phyloP scores from a whole-genome alignment of 2,888 invertebrate genomes.

The Drosophila koepferae region DNA sequence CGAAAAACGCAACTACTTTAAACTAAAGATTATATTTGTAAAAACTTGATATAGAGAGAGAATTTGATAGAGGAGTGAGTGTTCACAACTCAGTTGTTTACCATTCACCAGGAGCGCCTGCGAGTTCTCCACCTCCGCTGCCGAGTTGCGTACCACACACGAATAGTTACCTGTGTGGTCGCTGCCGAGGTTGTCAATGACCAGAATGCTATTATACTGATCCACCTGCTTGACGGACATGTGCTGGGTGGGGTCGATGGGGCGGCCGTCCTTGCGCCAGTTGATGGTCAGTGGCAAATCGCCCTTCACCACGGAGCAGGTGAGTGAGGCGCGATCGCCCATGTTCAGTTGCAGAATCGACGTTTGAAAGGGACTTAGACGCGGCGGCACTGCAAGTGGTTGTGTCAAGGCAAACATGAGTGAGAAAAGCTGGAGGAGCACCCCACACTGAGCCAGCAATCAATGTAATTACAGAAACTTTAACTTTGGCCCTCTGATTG shows the following conservation, averaged over 20 bases:
- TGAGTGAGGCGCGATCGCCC: constrained; percentile 90
- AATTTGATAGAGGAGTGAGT: not conserved
- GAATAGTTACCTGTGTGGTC: constrained; percentile 92
- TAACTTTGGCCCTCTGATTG: constrained; percentile 17
- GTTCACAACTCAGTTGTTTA: constrained; percentile 86
- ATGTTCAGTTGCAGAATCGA: constrained; percentile 89
- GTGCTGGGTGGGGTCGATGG: constrained; percentile 88
- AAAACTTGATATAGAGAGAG: constrained; percentile 15
- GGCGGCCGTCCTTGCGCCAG: constrained; percentile 91
- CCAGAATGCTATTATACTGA: constrained; percentile 91
- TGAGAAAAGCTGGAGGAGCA: constrained; percentile 23
- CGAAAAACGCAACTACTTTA: constrained; percentile 69
- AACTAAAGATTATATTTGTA: constrained; percentile 59
- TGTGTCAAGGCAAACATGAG: constrained; percentile 41
- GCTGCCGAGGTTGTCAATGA: constrained; percentile 90
- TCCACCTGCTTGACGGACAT: constrained; percentile 90
- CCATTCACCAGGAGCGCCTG: constrained; percentile 92
- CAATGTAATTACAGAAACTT: constrained; percentile 18
- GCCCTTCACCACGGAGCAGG: constrained; percentile 91
- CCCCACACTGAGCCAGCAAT: constrained; percentile 20
- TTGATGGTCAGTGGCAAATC: constrained; percentile 91
- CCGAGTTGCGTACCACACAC: constrained; percentile 90
- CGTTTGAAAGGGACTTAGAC: constrained; percentile 90
- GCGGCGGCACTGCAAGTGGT: constrained; percentile 88
- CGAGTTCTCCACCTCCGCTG: constrained; percentile 90